Conservation (phyloP, 2,797 vertebrate genomes). For the Chloroceryle inda region DNA sequence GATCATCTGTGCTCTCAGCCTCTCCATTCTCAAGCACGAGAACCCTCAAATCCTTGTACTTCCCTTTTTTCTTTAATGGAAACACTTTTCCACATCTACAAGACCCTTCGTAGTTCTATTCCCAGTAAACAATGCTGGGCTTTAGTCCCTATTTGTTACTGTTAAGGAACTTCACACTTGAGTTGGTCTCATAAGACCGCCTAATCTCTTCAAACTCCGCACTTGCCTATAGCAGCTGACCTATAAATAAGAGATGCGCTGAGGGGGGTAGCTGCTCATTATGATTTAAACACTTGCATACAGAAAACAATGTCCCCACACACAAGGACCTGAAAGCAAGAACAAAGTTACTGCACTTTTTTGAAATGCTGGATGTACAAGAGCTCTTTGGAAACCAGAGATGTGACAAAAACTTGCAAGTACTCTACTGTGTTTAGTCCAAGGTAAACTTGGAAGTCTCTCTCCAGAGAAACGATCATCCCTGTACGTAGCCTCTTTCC, state of each 20-base stretch:
- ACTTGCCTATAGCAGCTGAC: conserved; percentile 26
- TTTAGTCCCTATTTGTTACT: conserved; percentile 38
- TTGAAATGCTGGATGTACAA: not conserved
- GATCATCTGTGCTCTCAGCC: not conserved
- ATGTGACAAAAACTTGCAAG: not conserved
- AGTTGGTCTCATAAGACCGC: not conserved
- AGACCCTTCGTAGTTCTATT: not conserved
- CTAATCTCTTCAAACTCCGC: conserved; percentile 39
- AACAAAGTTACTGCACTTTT: conserved; percentile 2
- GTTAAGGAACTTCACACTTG: conserved; percentile 53
- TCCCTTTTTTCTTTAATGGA: not conserved
- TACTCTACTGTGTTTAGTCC: not conserved
- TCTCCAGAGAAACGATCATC: not conserved
- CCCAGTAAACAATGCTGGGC: conserved; percentile 16
- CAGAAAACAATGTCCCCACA: not conserved
- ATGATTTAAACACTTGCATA: conserved; percentile 12
- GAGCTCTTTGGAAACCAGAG: not conserved
- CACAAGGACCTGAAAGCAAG: not conserved
- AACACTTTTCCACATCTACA: conserved; percentile 15
- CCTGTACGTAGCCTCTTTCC: not conserved
- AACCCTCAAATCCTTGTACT: not conserved
- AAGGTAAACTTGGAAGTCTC: conserved; percentile 28
- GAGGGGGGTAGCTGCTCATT: conserved; percentile 22
- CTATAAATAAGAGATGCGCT: conserved; percentile 33
- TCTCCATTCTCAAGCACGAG: not conserved